Evolutionary conservation across 2,113 vertebrate genomes (phyloP).

Genomic region (Saguinus midas): DNA sequence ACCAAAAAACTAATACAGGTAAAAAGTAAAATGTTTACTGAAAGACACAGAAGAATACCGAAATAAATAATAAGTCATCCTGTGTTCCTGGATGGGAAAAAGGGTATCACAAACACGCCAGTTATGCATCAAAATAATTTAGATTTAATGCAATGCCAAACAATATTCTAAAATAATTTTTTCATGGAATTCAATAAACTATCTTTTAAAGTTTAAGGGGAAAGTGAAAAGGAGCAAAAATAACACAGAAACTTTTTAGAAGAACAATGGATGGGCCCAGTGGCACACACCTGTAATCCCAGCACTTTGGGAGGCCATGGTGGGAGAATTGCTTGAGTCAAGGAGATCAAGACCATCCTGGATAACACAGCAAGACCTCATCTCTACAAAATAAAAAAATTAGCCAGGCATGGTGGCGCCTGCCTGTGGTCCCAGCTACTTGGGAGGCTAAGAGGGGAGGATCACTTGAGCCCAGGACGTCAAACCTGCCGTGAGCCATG

Average conservation of each 20-base stretch:
- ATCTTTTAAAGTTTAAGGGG: neutral
- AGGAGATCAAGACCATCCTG: too few species aligned
- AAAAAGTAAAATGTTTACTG: neutral
- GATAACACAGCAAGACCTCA: too few species aligned
- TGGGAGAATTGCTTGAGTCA: too few species aligned
- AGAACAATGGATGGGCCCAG: neutral
- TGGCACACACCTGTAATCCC: too few species aligned
- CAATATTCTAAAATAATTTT: conserved; percentile 11
- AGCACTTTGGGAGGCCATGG: too few species aligned
- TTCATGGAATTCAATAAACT: neutral
- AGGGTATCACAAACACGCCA: neutral
- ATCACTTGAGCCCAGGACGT: too few species aligned
- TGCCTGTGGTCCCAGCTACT: too few species aligned
- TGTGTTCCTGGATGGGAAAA: neutral
- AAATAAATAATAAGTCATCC: neutral
- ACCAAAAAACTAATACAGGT: neutral
- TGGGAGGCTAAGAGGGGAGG: too few species aligned
- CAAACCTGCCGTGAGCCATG: too few species aligned
- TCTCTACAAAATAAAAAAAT: too few species aligned
- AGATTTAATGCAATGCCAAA: neutral
- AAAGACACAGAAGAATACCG: neutral
- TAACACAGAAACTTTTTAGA: neutral
- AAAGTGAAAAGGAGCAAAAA: neutral
- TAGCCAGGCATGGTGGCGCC: too few species aligned
- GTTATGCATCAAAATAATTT: neutral